Evolutionary conservation across 2,888 invertebrate species (phyloP).

Genomic region (Pemphredon lugubris): DNA sequence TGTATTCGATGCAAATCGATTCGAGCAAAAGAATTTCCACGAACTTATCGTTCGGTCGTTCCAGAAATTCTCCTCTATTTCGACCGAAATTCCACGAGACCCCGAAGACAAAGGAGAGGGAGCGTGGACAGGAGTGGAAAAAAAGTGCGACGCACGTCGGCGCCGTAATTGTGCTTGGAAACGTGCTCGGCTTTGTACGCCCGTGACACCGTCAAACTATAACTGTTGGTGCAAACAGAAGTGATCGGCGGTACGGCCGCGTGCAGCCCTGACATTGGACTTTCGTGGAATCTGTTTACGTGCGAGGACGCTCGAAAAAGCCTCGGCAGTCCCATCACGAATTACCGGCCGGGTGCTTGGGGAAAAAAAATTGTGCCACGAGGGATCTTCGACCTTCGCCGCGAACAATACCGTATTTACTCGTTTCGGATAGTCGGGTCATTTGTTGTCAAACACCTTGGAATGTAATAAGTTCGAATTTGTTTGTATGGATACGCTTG

Average conservation of each 20-base stretch:
- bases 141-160: neutral
- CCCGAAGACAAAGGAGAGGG: neutral
- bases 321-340: slow-evolving; percentile 1
- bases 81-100: slow-evolving; percentile 4
- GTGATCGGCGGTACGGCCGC: slow-evolving; percentile 27
- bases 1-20: slow-evolving; percentile 5
- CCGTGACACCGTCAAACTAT: slow-evolving; percentile 14
- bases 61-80: slow-evolving; percentile 2
- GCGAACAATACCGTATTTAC: neutral
- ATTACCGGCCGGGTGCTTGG: neutral
- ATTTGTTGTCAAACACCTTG: too few species aligned
- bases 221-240: slow-evolving; percentile 37
- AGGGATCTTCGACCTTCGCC: neutral
- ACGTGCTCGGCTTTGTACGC: neutral
- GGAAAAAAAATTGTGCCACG: slow-evolving; percentile 24
- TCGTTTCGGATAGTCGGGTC: too few species aligned
- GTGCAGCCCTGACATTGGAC: slow-evolving; percentile 57
- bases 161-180: neutral
- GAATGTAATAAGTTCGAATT: too few species aligned
- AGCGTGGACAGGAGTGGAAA: too few species aligned
- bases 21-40: neutral
- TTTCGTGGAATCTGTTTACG: slow-evolving; percentile 49
- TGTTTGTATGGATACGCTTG: too few species aligned
- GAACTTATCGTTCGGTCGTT: slow-evolving; percentile 13
- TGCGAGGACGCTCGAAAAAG: slow-evolving; percentile 22